phyloP scores from a whole-genome alignment of 2,113 vertebrate genomes.

The Burhinus oedicnemus region DNA sequence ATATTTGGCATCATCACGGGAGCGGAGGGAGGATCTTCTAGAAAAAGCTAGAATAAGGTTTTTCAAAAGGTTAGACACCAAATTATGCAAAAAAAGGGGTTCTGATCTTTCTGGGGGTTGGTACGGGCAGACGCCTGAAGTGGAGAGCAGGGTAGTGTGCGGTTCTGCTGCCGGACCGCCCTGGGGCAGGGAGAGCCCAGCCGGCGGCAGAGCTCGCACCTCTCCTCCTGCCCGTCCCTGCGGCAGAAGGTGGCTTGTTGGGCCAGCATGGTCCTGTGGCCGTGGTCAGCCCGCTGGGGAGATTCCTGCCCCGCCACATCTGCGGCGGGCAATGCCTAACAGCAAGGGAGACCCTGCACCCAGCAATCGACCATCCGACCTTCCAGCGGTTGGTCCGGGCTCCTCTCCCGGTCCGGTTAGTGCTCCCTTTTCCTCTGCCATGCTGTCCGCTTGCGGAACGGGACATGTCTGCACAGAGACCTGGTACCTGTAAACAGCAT shows the following conservation, averaged over 20 bases:
- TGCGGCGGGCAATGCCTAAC: neutral
- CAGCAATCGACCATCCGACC: neutral
- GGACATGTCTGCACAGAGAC: neutral
- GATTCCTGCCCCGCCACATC: neutral
- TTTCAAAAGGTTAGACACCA: neutral
- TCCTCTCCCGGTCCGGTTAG: neutral
- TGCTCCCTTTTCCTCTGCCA: neutral
- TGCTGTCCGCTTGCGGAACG: rapidly evolving
- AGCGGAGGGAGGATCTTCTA: neutral
- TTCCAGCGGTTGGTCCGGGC: neutral
- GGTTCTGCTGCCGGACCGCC: neutral
- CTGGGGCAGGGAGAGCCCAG: too few relatives aligned
- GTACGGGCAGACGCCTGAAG: rapidly evolving
- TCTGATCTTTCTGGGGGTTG: rapidly evolving
- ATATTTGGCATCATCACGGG: neutral
- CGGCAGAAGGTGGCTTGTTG: too few relatives aligned
- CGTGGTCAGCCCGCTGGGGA: neutral
- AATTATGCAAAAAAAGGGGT: neutral
- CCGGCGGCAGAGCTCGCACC: too few relatives aligned
- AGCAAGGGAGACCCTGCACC: neutral
- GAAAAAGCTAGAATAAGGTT: neutral
- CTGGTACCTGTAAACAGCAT: neutral
- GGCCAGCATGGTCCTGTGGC: neutral
- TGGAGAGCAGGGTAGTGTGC: neutral
- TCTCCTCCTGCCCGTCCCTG: too few relatives aligned